A percentile compares a stretch with the other conserved stretches of the same genome.
These are phyloP conservation scores for Glandiceps talaboti DNA, from an alignment of 53 echinoderm and acorn worm genomes.

Conservation along the genomic window DNA sequence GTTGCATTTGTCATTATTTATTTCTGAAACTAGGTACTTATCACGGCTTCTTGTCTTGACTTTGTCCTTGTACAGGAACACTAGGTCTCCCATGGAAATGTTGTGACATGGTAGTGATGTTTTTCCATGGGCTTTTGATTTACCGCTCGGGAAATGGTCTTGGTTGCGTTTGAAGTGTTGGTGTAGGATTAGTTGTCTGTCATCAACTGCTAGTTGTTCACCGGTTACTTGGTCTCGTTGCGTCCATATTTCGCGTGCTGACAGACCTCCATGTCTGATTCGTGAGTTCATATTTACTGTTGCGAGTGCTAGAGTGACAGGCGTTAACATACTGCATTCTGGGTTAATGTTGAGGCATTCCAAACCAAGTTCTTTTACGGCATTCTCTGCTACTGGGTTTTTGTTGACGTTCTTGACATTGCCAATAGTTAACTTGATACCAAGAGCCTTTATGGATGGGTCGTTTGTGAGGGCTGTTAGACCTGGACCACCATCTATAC, in stretches of 20 bases:
- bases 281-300: constrained; percentile 5
- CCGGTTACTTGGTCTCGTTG: constrained; percentile 4
- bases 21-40: background rate
- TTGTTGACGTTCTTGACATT: constrained; percentile 6
- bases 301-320: background rate
- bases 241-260: background rate
- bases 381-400: constrained; percentile 8
- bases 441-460: background rate
- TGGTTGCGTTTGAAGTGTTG: constrained; percentile 1
- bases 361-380: background rate
- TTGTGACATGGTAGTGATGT: no score
- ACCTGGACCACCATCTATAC: background rate
- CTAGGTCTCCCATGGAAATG: constrained; percentile 1
- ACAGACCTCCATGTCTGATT: background rate
- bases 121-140: constrained; percentile 4
- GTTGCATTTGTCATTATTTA: background rate
- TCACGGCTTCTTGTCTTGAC: constrained; percentile 3
- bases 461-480: background rate
- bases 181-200: constrained; percentile 6
- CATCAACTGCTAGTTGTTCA: constrained; percentile 6
- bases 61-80: background rate
- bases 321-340: background rate
- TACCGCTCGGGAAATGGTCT: background rate
- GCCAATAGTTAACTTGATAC: background rate
- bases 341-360: constrained; percentile 6